Evolutionary conservation across 2,113 vertebrate genomes (phyloP).

Genomic region (Holacanthus passer): DNA sequence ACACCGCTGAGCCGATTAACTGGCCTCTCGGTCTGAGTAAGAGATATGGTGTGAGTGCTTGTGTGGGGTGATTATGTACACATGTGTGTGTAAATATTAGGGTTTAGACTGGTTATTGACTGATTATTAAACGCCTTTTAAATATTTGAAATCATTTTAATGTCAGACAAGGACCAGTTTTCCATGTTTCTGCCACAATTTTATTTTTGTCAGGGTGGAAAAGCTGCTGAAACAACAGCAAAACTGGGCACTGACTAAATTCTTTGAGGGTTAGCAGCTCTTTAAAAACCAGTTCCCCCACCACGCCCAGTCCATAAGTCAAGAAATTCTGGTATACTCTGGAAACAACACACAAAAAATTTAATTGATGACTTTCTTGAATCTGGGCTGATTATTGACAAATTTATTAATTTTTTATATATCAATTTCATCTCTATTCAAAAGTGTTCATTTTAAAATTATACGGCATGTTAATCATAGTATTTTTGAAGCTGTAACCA

Average conservation of each 20-base stretch:
- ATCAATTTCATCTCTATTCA: background rate
- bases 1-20: conserved; percentile 63
- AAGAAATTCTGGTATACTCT: background rate
- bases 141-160: too few relatives aligned
- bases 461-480: background rate
- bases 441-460: background rate
- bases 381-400: background rate
- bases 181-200: background rate
- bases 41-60: conserved; percentile 4
- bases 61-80: conserved; percentile 9
- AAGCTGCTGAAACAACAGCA: background rate
- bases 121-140: background rate
- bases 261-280: conserved; percentile 9
- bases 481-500: background rate
- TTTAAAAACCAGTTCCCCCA: conserved; percentile 1
- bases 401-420: background rate
- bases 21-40: conserved; percentile 5
- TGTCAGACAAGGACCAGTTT: background rate
- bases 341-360: background rate
- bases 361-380: too few relatives aligned
- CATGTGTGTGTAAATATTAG: background rate
- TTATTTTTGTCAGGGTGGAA: background rate
- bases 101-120: background rate
- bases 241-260: background rate
- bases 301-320: background rate